Evolutionary conservation across 2,888 invertebrate genomes (phyloP).

Genomic region (Pachymerium ferrugineum): DNA sequence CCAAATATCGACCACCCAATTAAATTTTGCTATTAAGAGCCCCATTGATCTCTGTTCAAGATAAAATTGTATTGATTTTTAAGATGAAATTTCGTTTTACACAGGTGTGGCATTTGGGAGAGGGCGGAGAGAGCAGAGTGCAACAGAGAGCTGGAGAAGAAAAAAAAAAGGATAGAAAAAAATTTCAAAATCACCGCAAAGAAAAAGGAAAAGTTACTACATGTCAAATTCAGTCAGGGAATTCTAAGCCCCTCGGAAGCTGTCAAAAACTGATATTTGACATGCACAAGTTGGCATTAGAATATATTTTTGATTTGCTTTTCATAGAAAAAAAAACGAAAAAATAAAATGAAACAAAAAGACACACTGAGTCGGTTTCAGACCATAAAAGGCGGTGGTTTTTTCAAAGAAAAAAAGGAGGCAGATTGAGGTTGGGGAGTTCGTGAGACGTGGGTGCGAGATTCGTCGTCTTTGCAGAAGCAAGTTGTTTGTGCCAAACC

Average conservation of each 20-base stretch:
- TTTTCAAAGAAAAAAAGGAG: neutral
- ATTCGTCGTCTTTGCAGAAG: neutral
- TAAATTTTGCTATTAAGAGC: neutral
- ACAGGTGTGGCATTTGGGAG: neutral
- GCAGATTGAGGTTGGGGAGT: no score
- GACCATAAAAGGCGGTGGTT: neutral
- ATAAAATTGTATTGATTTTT: slow-evolving; percentile 1
- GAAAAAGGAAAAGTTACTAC: neutral
- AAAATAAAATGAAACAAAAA: neutral
- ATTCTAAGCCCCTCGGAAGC: neutral
- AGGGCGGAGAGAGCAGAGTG: no score
- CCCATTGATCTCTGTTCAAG: neutral
- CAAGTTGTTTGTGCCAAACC: slow-evolving; percentile 10
- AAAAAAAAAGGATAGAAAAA: neutral
- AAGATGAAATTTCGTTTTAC: neutral
- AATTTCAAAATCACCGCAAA: no score
- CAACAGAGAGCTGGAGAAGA: neutral
- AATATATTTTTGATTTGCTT: neutral
- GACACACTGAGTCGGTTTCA: neutral
- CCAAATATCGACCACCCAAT: slow-evolving; percentile 12
- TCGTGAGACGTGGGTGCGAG: neutral
- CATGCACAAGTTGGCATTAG: slow-evolving; percentile 17
- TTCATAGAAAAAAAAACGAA: no score
- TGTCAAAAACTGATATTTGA: neutral
- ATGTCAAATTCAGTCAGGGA: neutral